A percentile compares a stretch with the other conserved stretches of the same genome.
phyloP scores from a whole-genome alignment of 2,797 vertebrate species.

The Sus cebifrons region DNA sequence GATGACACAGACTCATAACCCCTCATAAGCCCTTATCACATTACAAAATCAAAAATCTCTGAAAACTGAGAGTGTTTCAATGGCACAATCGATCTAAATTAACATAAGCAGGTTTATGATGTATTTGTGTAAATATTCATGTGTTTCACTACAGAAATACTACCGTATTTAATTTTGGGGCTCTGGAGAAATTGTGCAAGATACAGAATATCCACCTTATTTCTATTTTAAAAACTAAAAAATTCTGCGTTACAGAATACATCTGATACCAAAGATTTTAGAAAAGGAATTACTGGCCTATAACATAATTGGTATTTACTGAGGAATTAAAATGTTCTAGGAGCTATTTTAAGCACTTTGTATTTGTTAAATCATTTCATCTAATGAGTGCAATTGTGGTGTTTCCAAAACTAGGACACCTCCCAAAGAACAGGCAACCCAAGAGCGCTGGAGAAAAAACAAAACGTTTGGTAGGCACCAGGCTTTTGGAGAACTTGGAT shows the following conservation, averaged over 20 bases:
- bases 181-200: neutral
- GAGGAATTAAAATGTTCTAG: neutral
- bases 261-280: neutral
- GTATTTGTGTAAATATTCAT: neutral
- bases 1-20: neutral
- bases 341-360: conserved; percentile 34
- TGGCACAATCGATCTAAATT: neutral
- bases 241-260: conserved; percentile 59
- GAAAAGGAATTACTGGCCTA: neutral
- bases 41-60: conserved; percentile 22
- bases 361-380: conserved; percentile 33
- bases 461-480: neutral
- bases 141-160: neutral
- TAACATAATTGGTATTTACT: conserved; percentile 6
- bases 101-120: neutral
- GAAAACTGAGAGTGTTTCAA: conserved; percentile 14
- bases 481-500: neutral
- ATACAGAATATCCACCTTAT: neutral
- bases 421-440: neutral
- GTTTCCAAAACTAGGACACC: conserved; percentile 39
- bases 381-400: conserved; percentile 52
- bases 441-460: neutral
- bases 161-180: neutral
- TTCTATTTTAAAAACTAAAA: conserved; percentile 69
- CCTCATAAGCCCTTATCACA: neutral